These are phyloP conservation scores for Lycia hirtaria DNA, from an alignment of 2,888 invertebrate species.

Conservation along the genomic window DNA sequence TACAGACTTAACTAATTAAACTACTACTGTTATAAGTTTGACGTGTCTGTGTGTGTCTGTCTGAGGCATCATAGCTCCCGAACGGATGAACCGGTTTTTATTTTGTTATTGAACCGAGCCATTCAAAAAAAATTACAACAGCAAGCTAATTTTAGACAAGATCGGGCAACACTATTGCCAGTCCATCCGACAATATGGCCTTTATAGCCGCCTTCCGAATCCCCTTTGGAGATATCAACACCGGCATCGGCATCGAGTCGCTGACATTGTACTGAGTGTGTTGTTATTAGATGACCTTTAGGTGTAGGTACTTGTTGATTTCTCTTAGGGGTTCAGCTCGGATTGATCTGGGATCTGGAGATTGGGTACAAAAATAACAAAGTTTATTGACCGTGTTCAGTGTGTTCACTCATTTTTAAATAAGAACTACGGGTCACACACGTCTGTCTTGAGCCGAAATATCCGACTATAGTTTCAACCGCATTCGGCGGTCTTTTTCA, in stretches of 20 bases:
- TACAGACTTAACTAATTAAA: no score
- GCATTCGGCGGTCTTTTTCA: no score
- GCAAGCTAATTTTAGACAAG: not conserved
- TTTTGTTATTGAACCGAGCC: not conserved
- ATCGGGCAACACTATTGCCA: constrained; percentile 14
- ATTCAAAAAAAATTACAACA: not conserved
- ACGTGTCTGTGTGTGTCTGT: no score
- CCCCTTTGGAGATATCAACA: constrained; percentile 32
- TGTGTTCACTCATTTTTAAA: no score
- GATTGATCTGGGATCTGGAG: constrained; percentile 1
- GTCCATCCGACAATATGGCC: constrained; percentile 33
- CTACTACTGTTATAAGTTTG: no score
- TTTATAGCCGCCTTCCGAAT: constrained; percentile 24
- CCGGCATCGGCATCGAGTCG: constrained; percentile 16
- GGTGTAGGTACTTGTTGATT: constrained; percentile 22
- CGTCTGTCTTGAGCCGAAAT: no score
- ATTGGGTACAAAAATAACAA: not conserved
- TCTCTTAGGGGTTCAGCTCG: not conserved
- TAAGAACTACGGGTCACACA: no score
- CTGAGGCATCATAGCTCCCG: no score
- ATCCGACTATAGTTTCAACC: no score
- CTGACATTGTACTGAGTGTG: constrained; percentile 30
- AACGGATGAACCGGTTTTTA: no score
- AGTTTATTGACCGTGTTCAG: no score
- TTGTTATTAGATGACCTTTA: constrained; percentile 22